Conservation (phyloP, 2,113 vertebrate species). For the Sebastes fasciatus region DNA sequence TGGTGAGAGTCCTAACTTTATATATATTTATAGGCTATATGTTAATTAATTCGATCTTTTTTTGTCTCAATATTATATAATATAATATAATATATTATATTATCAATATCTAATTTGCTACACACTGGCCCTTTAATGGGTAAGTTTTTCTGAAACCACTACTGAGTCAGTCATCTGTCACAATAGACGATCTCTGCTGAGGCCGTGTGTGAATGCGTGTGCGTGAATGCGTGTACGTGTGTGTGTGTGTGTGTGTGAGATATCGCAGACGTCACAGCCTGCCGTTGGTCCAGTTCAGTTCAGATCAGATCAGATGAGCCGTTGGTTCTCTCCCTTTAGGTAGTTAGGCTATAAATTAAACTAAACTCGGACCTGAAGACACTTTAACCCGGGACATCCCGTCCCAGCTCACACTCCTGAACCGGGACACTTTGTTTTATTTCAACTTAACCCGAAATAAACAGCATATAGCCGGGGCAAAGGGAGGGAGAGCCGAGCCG, state of each 20-base stretch:
- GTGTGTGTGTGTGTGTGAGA: not conserved
- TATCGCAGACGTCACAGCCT: slow-evolving; percentile 69
- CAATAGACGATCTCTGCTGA: no score
- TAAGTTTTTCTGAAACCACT: no score
- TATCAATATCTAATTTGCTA: no score
- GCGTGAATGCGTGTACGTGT: not conserved
- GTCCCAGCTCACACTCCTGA: not conserved
- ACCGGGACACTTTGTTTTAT: slow-evolving; percentile 10
- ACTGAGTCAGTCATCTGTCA: no score
- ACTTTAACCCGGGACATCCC: not conserved
- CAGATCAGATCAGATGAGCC: slow-evolving; percentile 18
- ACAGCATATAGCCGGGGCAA: slow-evolving; percentile 23
- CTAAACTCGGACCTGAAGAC: not conserved
- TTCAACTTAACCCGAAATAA: slow-evolving; percentile 6
- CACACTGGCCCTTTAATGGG: no score
- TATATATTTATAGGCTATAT: no score
- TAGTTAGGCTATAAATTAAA: not conserved
- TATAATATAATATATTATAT: no score
- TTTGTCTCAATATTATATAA: no score
- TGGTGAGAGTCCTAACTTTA: no score
- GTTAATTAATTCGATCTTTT: no score
- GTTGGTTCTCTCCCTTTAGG: not conserved
- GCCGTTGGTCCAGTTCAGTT: slow-evolving; percentile 62
- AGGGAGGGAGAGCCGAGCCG: slow-evolving; percentile 40
- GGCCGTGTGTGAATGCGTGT: not conserved